Base-by-base conservation (phyloP, 1,140 invertebrate genomes). In the Drosophila orosa region DNA sequence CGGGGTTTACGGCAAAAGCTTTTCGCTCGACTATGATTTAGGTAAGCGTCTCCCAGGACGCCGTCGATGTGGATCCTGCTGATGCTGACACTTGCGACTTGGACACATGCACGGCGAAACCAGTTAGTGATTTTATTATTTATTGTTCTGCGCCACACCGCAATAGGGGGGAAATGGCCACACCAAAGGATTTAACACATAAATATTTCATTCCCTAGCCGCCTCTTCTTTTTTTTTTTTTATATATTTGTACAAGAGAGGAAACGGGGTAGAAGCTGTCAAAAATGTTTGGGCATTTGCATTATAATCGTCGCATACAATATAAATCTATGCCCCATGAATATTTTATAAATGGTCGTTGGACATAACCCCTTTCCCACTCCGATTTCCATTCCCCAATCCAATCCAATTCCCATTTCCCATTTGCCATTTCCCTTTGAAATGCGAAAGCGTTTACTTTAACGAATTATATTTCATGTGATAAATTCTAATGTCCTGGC, bases 111-210 rank as follows among this genome's bases (percentile, higher is more conserved):
- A 48, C 57, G 50, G 62, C 54, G 50, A 60, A 80, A 56, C 62
- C 78, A 66, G 78, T 66, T 78, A 76, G 57, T 82, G 83, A 87
- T 86, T 86, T 87, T 86, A 86, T 87, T 87, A 86, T 86, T 87
- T 86, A 86, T 87, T 80, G 78, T 68, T 62, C 61, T 78, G 74
- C 57, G 82, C 65, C 57, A 35, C 25, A 44, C 65, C 73, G 52
- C 52, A 75, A 35, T 27, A 19, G 15, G 24, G 22, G 35, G 35
- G 25, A 54, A 35, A 54, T 54, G 69, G 13, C 47, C 22, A 37
- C 29, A 60, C 72, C 75, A 87, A 72, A 78, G 80, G 82, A 87
- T 78, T 85, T 85, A 85, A 78, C 82, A 82, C 65, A 79, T 76
- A 83, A 86, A 87, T 86, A 76, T 86, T 86, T 72, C 29, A 74